phyloP scores from a whole-genome alignment of 2,888 invertebrate genomes.

The Mechanitis messenoides region DNA sequence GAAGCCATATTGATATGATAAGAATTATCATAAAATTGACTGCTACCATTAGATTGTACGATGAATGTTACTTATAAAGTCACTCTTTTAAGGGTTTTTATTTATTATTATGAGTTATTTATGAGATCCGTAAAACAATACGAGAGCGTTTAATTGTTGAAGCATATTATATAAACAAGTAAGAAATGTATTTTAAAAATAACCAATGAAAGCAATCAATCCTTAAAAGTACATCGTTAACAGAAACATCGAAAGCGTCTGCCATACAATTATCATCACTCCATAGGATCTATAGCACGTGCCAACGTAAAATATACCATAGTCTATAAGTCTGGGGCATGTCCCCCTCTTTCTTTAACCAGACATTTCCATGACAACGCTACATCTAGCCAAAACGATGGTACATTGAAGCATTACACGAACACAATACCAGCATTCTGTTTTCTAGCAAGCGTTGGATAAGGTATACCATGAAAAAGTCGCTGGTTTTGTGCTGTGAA shows the following conservation, averaged over 20 bases:
- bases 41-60: too few relatives aligned
- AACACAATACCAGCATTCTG: constrained; percentile 20
- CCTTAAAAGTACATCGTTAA: constrained; percentile 22
- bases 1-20: too few relatives aligned
- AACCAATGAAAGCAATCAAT: constrained; percentile 6
- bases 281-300: constrained; percentile 54
- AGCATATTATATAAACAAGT: not conserved
- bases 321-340: constrained; percentile 40
- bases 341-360: constrained; percentile 43
- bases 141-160: too few relatives aligned
- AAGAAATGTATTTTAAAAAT: constrained; percentile 10
- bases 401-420: constrained; percentile 39
- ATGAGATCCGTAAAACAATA: too few relatives aligned
- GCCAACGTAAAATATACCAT: constrained; percentile 55
- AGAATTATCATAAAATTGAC: too few relatives aligned
- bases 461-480: constrained; percentile 31
- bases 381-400: constrained; percentile 27
- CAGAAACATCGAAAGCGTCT: constrained; percentile 45
- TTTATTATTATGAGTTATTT: not conserved
- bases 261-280: constrained; percentile 50
- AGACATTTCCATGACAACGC: constrained; percentile 37
- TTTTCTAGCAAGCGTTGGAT: constrained; percentile 51
- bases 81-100: too few relatives aligned
- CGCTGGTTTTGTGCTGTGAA: constrained; percentile 39
- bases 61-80: too few relatives aligned